Evolutionary conservation across 2,113 vertebrate species (phyloP).

Genomic region (Boulengeromyrus knoepffleri): DNA sequence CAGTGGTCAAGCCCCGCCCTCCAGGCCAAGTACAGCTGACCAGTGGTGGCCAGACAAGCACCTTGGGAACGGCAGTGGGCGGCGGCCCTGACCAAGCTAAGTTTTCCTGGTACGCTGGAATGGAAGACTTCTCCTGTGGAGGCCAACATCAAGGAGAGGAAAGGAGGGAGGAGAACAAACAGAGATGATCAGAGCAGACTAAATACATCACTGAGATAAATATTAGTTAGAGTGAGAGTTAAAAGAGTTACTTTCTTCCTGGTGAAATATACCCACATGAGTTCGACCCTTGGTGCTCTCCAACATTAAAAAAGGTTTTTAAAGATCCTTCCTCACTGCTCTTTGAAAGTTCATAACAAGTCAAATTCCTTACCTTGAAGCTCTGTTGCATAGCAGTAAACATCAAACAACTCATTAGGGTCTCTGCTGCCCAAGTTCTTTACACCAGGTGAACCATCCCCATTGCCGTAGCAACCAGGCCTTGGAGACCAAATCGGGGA

Average conservation of each 20-base stretch:
- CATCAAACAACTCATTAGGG: slow-evolving; percentile 76
- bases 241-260: neutral
- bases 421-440: slow-evolving; percentile 82
- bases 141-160: neutral
- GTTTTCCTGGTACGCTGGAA: slow-evolving; percentile 58
- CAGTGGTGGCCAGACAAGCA: slow-evolving; percentile 72
- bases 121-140: slow-evolving; percentile 79
- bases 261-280: neutral
- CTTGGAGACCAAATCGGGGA: slow-evolving; percentile 84
- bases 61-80: slow-evolving; percentile 69
- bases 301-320: neutral
- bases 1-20: slow-evolving; percentile 78
- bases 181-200: neutral
- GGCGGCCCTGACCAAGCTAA: slow-evolving; percentile 66
- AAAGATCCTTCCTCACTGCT: neutral
- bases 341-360: neutral
- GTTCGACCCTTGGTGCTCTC: neutral
- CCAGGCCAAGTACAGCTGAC: slow-evolving; percentile 88
- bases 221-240: neutral
- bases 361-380: slow-evolving; percentile 61
- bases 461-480: slow-evolving; percentile 86
- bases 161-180: neutral
- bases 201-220: neutral
- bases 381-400: slow-evolving; percentile 81
- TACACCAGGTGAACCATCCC: slow-evolving; percentile 76